Percentiles rank a stretch among this genome's conserved stretches.
Conservation (phyloP, 2,888 invertebrate genomes). For the Agrochola macilenta region DNA sequence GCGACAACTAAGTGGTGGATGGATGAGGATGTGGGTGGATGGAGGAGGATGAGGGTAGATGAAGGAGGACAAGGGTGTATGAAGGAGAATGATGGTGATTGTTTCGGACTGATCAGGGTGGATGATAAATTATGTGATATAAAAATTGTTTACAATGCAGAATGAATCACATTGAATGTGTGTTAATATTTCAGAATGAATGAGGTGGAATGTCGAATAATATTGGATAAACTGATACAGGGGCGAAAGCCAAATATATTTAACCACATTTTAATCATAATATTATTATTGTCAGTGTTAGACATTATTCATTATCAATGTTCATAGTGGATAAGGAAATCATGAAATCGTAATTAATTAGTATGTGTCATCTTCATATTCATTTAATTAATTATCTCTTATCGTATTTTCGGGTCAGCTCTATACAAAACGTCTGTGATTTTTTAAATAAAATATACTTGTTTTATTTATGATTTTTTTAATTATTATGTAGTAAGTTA, state of each 20-base stretch:
- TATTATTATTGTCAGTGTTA: constrained; percentile 41
- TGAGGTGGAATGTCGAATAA: constrained; percentile 12
- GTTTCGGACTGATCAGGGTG: constrained; percentile 25
- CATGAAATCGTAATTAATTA: constrained; percentile 29
- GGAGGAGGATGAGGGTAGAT: background rate
- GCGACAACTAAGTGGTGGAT: constrained; percentile 41
- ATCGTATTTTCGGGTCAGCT: constrained; percentile 48
- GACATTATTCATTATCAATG: constrained; percentile 14
- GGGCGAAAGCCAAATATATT: constrained; percentile 50
- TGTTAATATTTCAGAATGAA: constrained; percentile 7
- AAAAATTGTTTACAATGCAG: constrained; percentile 6
- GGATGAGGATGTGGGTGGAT: background rate
- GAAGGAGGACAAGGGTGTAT: constrained; percentile 2
- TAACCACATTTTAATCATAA: constrained; percentile 30
- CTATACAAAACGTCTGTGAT: constrained; percentile 20
- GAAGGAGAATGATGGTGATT: background rate
- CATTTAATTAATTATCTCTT: background rate
- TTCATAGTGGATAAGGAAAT: constrained; percentile 30
- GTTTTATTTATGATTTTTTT: constrained; percentile 2
- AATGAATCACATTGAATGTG: constrained; percentile 16
- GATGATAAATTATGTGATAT: constrained; percentile 14
- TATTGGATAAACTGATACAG: constrained; percentile 9
- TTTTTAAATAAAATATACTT: background rate
- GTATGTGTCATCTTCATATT: constrained; percentile 1
- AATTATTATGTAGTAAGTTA: background rate